These are phyloP conservation scores for Cheracebus regulus DNA, from an alignment of 2,797 vertebrate species.

Conservation along the genomic window DNA sequence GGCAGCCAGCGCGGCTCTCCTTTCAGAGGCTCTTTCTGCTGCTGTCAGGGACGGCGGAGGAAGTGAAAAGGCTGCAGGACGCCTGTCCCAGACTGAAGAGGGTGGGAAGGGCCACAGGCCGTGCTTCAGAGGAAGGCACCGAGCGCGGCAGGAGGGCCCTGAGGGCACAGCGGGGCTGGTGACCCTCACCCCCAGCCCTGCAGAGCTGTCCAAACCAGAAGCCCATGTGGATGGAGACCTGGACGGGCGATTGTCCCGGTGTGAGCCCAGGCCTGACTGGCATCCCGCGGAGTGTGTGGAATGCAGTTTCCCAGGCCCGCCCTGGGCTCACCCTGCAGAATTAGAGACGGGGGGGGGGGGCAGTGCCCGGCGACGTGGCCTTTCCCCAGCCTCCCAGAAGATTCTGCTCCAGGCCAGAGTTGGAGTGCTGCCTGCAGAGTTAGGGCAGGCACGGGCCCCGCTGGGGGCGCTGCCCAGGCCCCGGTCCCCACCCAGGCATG, in stretches of 20 bases:
- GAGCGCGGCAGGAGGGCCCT: accelerated
- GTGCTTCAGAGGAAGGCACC: neutral
- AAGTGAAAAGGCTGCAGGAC: neutral
- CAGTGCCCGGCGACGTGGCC: accelerated
- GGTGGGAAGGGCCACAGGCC: neutral
- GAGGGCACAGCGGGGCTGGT: accelerated
- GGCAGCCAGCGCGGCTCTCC: accelerated
- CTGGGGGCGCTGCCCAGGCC: neutral
- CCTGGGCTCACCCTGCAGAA: accelerated
- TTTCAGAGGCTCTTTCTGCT: neutral
- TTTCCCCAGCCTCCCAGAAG: accelerated
- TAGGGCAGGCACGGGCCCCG: neutral
- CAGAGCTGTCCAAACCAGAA: neutral
- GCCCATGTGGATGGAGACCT: accelerated
- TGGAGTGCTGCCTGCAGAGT: accelerated
- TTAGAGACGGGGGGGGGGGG: neutral
- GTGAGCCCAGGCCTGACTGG: neutral
- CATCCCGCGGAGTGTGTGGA: accelerated
- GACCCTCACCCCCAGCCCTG: neutral
- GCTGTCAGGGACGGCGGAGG: neutral
- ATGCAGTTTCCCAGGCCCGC: accelerated
- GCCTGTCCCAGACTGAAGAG: accelerated
- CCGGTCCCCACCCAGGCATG: accelerated
- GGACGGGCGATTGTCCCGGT: accelerated
- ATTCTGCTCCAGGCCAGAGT: accelerated